Base-by-base conservation (phyloP, 1,140 invertebrate genomes). In the Dendrolimus kikuchii region DNA sequence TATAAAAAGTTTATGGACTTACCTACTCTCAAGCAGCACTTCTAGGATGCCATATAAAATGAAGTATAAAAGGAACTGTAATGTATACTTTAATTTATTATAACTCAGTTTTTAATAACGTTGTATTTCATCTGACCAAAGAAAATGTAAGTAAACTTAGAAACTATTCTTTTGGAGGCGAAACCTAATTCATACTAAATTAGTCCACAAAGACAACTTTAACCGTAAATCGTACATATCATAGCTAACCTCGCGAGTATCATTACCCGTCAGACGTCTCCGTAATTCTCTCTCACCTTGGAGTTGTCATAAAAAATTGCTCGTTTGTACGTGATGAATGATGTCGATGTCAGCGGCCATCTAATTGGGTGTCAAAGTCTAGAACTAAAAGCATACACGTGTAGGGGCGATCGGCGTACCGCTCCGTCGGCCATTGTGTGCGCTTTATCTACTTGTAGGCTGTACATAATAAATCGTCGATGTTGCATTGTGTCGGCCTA, bases 311-410 rank as follows among this genome's bases (percentile, higher is more conserved):
- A 79, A 81, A 82, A 85, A 80, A 74, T 67, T 58, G 66, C 68
- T 77, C 74, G 66, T 77, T 81, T 72, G 71, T 66, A 55, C 66
- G 73, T 84, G 79, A 82, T 80, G 76, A 79, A 82, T 77, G 77
- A 80, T 66, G 57, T 54, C 46, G 57, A 56, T 60, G 67, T 68
- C 67, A 60, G 69, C 59, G 49, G 51, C 59, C 63, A 66, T 68
- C 76, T 82, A 86, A 86, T 85, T 86, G 77, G 77, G 72, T 81
- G 76, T 82, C 76, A 73, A 81, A 78, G 80, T 69, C 71, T 75
- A 62, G 59, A 60, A 72, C 76, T 85, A 83, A 86, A 86, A 86
- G 82, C 82, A 83, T 81, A 83, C 78, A 82, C 80, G 72, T 86
- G 82, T 86, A 51, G 63, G 57, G 51, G 49, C 64, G 71, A 76